phyloP scores from a whole-genome alignment of 2,113 vertebrate genomes.

The Columba livia region DNA sequence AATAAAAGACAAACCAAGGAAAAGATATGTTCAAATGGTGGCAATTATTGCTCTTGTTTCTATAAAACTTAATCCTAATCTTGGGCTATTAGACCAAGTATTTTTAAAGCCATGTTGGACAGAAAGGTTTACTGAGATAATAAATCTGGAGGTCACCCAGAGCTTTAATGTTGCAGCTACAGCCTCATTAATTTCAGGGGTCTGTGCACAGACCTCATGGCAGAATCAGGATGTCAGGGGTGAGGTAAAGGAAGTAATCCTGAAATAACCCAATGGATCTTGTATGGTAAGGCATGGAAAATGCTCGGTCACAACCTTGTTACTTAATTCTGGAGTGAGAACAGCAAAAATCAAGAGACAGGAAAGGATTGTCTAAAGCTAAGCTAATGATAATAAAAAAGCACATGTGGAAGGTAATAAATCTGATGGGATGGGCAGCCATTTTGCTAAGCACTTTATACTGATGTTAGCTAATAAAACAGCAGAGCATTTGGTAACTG shows the following conservation, averaged over 20 bases:
- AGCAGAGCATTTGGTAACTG: background rate
- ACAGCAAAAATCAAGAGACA: conserved; percentile 12
- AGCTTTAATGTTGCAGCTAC: background rate
- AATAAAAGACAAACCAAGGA: background rate
- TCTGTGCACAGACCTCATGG: background rate
- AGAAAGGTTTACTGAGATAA: background rate
- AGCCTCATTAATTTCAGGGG: background rate
- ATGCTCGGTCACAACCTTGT: background rate
- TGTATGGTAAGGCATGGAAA: background rate
- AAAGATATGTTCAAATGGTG: background rate
- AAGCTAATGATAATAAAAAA: conserved; percentile 41
- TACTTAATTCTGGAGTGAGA: conserved; percentile 5
- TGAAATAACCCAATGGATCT: background rate
- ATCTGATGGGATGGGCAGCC: conserved; percentile 35
- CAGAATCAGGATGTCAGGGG: background rate
- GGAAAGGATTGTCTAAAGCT: conserved; percentile 15
- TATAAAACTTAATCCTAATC: background rate
- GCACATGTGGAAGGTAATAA: conserved; percentile 42
- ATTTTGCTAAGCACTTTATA: conserved; percentile 15
- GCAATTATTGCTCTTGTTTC: background rate
- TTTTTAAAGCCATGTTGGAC: background rate
- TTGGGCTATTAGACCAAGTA: background rate
- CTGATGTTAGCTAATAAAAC: conserved; percentile 28
- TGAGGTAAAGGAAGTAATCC: background rate
- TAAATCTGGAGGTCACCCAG: background rate